phyloP scores from a whole-genome alignment of 2,888 invertebrate species.

The Lacanobia oleracea region DNA sequence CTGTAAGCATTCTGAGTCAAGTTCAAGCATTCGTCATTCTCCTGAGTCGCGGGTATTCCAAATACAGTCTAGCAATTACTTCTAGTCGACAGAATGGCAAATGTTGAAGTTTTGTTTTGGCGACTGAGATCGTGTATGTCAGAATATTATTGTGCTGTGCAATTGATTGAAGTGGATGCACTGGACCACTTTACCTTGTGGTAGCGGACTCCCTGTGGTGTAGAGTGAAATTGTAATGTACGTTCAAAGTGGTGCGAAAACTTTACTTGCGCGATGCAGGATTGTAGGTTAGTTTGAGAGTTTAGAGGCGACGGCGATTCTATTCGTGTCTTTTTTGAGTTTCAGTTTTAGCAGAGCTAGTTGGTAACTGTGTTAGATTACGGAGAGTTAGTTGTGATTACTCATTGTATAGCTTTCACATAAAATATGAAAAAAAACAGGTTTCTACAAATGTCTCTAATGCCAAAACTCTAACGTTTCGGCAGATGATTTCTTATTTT shows the following conservation, averaged over 20 bases:
- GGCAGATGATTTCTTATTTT: too few relatives aligned
- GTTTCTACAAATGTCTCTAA: too few relatives aligned
- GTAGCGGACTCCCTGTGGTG: slow-evolving; percentile 59
- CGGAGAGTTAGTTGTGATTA: too few relatives aligned
- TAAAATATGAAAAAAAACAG: too few relatives aligned
- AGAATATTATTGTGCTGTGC: slow-evolving; percentile 76
- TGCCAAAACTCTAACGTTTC: too few relatives aligned
- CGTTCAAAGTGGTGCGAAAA: slow-evolving; percentile 69
- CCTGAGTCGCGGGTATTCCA: slow-evolving; percentile 79
- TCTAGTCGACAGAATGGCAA: slow-evolving; percentile 88
- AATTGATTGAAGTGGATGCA: slow-evolving; percentile 77
- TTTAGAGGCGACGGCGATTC: slow-evolving; percentile 35
- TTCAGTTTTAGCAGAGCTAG: neutral
- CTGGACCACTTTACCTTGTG: slow-evolving; percentile 67
- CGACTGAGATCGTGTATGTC: slow-evolving; percentile 71
- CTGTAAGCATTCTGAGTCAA: slow-evolving; percentile 70
- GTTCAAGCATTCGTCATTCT: slow-evolving; percentile 88
- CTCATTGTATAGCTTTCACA: too few relatives aligned
- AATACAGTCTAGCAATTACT: slow-evolving; percentile 85
- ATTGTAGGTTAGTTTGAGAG: slow-evolving; percentile 36
- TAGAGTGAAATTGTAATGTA: slow-evolving; percentile 37
- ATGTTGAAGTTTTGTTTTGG: slow-evolving; percentile 80
- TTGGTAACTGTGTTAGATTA: neutral
- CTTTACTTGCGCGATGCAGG: slow-evolving; percentile 80
- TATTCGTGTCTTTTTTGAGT: neutral